A percentile compares a stretch with the other conserved stretches of the same genome.
These are phyloP conservation scores for Drosophila elegans DNA, from an alignment of 1,140 invertebrate genomes.

Conservation along the genomic window DNA sequence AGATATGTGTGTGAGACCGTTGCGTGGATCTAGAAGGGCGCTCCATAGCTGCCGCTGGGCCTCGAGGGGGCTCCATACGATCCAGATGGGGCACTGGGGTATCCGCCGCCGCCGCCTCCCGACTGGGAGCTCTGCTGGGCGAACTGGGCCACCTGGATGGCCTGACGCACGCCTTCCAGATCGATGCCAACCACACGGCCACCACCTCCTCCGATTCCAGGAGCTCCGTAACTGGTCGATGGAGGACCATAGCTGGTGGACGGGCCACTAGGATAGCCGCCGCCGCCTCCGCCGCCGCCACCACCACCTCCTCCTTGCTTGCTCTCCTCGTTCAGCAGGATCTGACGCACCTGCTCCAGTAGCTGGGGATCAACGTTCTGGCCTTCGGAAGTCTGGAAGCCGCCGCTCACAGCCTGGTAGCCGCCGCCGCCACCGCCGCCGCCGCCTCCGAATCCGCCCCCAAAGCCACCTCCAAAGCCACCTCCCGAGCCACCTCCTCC, in stretches of 20 bases:
- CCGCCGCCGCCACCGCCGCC: slow-evolving; percentile 87
- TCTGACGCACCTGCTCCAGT: slow-evolving; percentile 92
- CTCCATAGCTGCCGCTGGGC: slow-evolving; percentile 83
- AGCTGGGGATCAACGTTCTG: slow-evolving; percentile 91
- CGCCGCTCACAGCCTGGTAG: slow-evolving; percentile 89
- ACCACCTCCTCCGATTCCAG: slow-evolving; percentile 87
- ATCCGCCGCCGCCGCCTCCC: slow-evolving; percentile 79
- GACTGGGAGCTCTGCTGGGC: slow-evolving; percentile 86
- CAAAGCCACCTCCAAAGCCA: slow-evolving; percentile 83
- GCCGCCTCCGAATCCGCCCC: slow-evolving; percentile 84
- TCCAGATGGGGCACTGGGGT: slow-evolving; percentile 77
- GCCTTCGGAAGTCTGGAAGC: slow-evolving; percentile 91
- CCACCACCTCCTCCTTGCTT: slow-evolving; percentile 85
- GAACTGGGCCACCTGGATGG: slow-evolving; percentile 89
- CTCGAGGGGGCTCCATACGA: slow-evolving; percentile 85
- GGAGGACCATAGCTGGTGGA: slow-evolving; percentile 86
- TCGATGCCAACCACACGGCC: slow-evolving; percentile 88
- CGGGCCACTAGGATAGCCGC: slow-evolving; percentile 78
- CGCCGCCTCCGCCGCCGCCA: slow-evolving; percentile 85
- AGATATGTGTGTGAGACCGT: slow-evolving; percentile 36
- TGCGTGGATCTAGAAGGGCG: slow-evolving; percentile 83
- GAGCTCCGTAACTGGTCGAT: slow-evolving; percentile 86
- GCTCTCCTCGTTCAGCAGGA: slow-evolving; percentile 92
- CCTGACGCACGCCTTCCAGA: slow-evolving; percentile 88
- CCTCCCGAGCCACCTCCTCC: slow-evolving; percentile 84